A percentile compares a stretch with the other conserved stretches of the same genome.
phyloP scores from a whole-genome alignment of 2,888 invertebrate genomes.

The Idaea aversata region DNA sequence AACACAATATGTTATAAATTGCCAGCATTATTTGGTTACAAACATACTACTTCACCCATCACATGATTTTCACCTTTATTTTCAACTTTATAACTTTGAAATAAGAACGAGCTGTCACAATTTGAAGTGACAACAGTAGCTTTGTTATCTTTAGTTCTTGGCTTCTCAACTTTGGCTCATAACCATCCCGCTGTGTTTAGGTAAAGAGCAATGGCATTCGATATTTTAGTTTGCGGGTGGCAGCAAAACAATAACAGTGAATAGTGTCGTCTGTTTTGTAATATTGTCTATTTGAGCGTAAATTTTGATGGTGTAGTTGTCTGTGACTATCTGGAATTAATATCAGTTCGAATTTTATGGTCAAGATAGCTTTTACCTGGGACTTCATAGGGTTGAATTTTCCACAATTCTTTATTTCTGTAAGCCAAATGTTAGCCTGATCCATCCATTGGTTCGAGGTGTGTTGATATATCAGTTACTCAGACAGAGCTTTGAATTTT shows the following conservation, averaged over 20 bases:
- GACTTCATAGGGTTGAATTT: no score
- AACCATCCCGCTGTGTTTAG: constrained; percentile 34
- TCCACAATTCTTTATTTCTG: no score
- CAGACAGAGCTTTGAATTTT: no score
- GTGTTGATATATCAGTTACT: no score
- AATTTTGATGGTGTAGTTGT: background rate
- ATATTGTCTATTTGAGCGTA: background rate
- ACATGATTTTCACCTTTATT: background rate
- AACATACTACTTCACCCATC: constrained; percentile 10
- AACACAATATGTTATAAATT: constrained; percentile 79
- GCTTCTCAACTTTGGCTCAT: constrained; percentile 33
- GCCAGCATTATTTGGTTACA: constrained; percentile 34
- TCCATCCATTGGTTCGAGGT: no score
- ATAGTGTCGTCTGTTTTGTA: background rate
- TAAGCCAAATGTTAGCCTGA: no score
- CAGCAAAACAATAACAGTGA: constrained; percentile 21
- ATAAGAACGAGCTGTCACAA: constrained; percentile 7
- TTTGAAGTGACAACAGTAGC: background rate
- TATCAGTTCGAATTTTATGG: background rate
- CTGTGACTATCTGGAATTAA: background rate
- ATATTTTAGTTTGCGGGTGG: constrained; percentile 27
- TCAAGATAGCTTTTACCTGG: background rate
- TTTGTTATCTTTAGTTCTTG: constrained; percentile 24
- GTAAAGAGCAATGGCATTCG: constrained; percentile 32
- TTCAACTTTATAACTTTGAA: constrained; percentile 9